Percentiles rank a stretch among this genome's conserved stretches.
phyloP scores from a whole-genome alignment of 2,888 invertebrate genomes.

The Phorcus lineatus region DNA sequence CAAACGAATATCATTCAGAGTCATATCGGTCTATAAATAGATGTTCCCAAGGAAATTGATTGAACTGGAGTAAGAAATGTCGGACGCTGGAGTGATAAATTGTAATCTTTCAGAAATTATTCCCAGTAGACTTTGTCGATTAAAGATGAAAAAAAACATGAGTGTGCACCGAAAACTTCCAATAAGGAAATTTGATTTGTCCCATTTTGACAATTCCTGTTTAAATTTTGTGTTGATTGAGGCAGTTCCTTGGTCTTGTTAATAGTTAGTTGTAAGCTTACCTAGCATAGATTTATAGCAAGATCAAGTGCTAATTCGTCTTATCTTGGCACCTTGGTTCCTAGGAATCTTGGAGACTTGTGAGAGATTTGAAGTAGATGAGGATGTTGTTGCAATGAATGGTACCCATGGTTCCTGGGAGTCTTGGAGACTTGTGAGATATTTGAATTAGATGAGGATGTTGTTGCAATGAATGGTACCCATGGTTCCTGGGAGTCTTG shows the following conservation, averaged over 20 bases:
- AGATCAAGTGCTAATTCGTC: no score
- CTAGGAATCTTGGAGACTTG: no score
- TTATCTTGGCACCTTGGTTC: no score
- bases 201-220: neutral
- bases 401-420: no score
- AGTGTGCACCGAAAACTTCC: neutral
- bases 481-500: no score
- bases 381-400: no score
- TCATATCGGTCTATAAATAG: neutral
- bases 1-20: no score
- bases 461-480: no score
- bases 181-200: neutral
- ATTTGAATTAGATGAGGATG: no score
- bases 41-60: neutral
- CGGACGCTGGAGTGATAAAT: neutral
- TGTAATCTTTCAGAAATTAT: neutral
- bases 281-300: no score
- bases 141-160: neutral
- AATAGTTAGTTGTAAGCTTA: neutral
- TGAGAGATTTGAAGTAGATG: no score
- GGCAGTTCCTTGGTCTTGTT: neutral
- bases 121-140: neutral
- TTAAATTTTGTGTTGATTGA: neutral
- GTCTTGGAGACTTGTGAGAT: no score
- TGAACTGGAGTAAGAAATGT: neutral